Evolutionary conservation across 2,888 invertebrate genomes (phyloP).

Genomic region (Flabesymbios commensalis): DNA sequence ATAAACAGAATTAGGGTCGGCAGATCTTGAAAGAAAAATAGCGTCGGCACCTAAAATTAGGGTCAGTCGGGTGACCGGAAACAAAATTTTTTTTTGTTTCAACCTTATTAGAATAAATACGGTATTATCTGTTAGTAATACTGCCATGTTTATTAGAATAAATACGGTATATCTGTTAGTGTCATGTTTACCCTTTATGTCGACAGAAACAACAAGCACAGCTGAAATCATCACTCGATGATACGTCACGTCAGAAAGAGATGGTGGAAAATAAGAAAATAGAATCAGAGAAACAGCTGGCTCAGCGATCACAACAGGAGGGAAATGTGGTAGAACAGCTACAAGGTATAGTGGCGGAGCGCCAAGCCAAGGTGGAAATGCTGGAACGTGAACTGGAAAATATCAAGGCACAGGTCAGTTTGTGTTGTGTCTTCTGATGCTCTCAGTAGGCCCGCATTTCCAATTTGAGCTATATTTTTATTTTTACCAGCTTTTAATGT

Average conservation of each 20-base stretch:
- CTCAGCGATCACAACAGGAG: conserved; percentile 51
- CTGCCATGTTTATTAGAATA: too few species aligned
- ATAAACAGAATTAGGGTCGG: too few species aligned
- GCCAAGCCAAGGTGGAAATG: conserved; percentile 48
- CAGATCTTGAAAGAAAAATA: too few species aligned
- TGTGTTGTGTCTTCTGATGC: background rate
- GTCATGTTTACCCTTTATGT: background rate
- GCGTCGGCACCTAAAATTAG: too few species aligned
- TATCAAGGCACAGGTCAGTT: background rate
- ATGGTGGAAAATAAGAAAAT: conserved; percentile 36
- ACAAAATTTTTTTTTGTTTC: too few species aligned
- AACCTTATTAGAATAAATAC: too few species aligned
- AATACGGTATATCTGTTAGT: too few species aligned
- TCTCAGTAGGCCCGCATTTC: background rate
- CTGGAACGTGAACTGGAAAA: conserved; percentile 50
- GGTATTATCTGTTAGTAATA: too few species aligned
- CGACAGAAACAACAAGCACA: conserved; percentile 28
- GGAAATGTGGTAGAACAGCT: conserved; percentile 55
- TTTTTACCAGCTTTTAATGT: too few species aligned
- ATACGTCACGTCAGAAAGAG: conserved; percentile 35
- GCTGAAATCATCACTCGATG: conserved; percentile 43
- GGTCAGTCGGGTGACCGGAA: too few species aligned
- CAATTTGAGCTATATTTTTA: background rate
- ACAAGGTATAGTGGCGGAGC: conserved; percentile 53
- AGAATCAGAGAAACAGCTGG: conserved; percentile 40